phyloP scores from a whole-genome alignment of 2,888 invertebrate genomes.

The Cyclophora albipunctata region DNA sequence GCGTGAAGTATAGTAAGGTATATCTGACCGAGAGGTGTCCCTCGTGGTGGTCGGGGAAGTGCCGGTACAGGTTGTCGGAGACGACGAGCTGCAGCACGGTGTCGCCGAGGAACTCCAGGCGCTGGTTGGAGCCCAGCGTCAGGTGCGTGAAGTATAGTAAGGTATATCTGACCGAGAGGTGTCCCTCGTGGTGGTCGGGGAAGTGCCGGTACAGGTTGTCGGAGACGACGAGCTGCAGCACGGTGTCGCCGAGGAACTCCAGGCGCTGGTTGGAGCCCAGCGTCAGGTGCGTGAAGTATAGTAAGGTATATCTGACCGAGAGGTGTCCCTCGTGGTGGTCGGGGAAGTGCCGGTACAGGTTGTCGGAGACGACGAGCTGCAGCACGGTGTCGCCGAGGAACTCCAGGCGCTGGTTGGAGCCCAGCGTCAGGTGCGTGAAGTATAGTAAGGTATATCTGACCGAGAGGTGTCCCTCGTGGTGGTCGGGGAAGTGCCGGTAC shows the following conservation, averaged over 20 bases:
- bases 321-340: slow-evolving; percentile 99
- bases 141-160: slow-evolving; percentile 96
- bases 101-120: slow-evolving; percentile 97
- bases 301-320: too few relatives aligned
- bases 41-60: slow-evolving; percentile 99
- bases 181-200: slow-evolving; percentile 99
- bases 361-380: slow-evolving; percentile 96
- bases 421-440: slow-evolving; percentile 95
- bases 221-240: slow-evolving; percentile 96
- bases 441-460: too few relatives aligned
- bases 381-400: slow-evolving; percentile 98
- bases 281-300: slow-evolving; percentile 95
- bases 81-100: slow-evolving; percentile 97
- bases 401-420: slow-evolving; percentile 98
- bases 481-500: slow-evolving; percentile 98
- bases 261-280: slow-evolving; percentile 98
- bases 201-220: slow-evolving; percentile 98
- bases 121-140: slow-evolving; percentile 97
- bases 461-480: slow-evolving; percentile 99
- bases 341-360: slow-evolving; percentile 97
- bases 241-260: slow-evolving; percentile 98
- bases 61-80: slow-evolving; percentile 96
- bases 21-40: slow-evolving; percentile 98
- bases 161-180: slow-evolving; percentile 96
- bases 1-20: too few relatives aligned